Evolutionary conservation across 2,113 vertebrate genomes (phyloP).

Genomic region (Chaenogobius annularis): DNA sequence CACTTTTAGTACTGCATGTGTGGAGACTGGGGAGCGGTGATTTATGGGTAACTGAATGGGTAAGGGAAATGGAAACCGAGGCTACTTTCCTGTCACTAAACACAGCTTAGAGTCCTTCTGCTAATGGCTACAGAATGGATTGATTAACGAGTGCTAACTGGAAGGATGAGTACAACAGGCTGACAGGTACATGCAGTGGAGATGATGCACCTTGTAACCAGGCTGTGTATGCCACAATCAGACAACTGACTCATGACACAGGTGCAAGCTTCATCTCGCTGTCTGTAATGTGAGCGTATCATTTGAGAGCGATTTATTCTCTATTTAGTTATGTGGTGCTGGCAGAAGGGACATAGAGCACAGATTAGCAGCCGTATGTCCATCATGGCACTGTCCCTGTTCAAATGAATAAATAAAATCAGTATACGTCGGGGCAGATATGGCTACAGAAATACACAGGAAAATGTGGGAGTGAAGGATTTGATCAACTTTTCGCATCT

Average conservation of each 20-base stretch:
- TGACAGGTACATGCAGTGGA: constrained; percentile 8
- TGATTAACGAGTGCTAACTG: constrained; percentile 13
- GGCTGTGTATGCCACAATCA: constrained; percentile 5
- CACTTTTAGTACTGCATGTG: constrained; percentile 38
- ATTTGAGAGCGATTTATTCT: neutral
- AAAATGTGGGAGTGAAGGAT: too few species aligned
- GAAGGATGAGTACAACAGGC: constrained; percentile 2
- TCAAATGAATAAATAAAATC: too few species aligned
- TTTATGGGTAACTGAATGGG: constrained; percentile 44
- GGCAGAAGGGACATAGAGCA: too few species aligned
- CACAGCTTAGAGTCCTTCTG: constrained; percentile 15
- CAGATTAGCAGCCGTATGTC: too few species aligned
- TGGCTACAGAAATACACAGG: too few species aligned
- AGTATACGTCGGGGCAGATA: too few species aligned
- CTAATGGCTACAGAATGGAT: constrained; percentile 25
- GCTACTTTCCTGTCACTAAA: constrained; percentile 22
- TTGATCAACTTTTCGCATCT: too few species aligned
- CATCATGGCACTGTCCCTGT: too few species aligned
- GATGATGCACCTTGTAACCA: neutral
- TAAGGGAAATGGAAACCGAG: constrained; percentile 1
- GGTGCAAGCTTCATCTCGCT: neutral
- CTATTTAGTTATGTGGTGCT: neutral
- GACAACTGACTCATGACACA: constrained; percentile 1
- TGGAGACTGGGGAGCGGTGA: constrained; percentile 23
- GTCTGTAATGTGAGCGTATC: neutral